Evolutionary conservation across 2,113 vertebrate genomes (phyloP).

Genomic region (Callionymus lyra): DNA sequence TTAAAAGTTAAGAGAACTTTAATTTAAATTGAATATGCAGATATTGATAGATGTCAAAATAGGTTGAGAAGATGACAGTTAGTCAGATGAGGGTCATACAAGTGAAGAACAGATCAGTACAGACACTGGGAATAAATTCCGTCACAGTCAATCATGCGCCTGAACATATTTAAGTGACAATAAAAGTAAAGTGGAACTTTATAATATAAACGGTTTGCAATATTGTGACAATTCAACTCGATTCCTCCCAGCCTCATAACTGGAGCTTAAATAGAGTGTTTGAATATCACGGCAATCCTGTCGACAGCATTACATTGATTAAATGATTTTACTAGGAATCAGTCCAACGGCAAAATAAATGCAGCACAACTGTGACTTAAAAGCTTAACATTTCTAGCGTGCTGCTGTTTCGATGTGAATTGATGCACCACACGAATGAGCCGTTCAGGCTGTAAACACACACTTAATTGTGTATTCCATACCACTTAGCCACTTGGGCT

Average conservation of each 20-base stretch:
- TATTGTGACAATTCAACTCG: conserved; percentile 18
- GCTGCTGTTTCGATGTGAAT: conserved; percentile 27
- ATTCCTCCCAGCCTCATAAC: conserved; percentile 29
- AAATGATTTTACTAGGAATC: conserved; percentile 32
- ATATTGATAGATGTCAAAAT: too few species aligned
- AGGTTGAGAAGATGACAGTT: too few species aligned
- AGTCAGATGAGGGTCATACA: too few species aligned
- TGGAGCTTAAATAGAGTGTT: conserved; percentile 52
- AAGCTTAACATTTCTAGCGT: conserved; percentile 21
- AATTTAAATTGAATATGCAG: too few species aligned
- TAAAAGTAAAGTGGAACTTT: conserved; percentile 32
- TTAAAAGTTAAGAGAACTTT: too few species aligned
- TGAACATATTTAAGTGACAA: too few species aligned
- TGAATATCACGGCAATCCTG: conserved; percentile 36
- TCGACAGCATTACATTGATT: conserved; percentile 40
- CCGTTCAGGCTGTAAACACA: conserved; percentile 39
- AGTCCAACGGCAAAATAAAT: conserved; percentile 27
- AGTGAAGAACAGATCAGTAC: too few species aligned
- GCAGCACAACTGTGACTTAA: conserved; percentile 32
- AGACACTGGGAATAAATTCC: too few species aligned
- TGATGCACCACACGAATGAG: conserved; percentile 31
- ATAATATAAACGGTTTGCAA: neutral
- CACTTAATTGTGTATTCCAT: conserved; percentile 37
- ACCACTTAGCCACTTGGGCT: conserved; percentile 31
- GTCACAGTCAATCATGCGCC: too few species aligned